These are phyloP conservation scores for Polypedilum vanderplanki DNA, from an alignment of 1,140 invertebrate genomes.

Conservation along the genomic window DNA sequence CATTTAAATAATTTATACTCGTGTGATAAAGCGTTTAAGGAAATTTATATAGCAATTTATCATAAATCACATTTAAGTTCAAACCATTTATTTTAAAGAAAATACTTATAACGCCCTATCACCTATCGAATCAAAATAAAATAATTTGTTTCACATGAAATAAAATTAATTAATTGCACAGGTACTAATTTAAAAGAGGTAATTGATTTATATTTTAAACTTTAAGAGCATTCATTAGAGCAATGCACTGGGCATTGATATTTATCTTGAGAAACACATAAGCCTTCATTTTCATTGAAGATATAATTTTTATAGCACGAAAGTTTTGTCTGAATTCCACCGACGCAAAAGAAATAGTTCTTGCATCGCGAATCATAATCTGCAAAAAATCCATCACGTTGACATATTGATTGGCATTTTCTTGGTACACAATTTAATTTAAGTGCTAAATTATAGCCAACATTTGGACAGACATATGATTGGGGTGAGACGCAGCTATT, in stretches of 20 bases:
- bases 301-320: conserved; percentile 36
- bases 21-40: no score
- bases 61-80: no score
- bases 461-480: conserved; percentile 42
- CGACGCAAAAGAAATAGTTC: conserved; percentile 51
- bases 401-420: conserved; percentile 36
- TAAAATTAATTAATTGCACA: no score
- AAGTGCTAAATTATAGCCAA: conserved; percentile 38
- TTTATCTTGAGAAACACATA: conserved; percentile 20
- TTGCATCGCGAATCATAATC: conserved; percentile 48
- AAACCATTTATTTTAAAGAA: no score
- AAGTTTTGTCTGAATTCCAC: conserved; percentile 43
- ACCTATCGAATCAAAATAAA: not conserved
- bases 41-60: no score
- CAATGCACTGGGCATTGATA: conserved; percentile 12
- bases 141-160: no score
- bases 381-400: conserved; percentile 49
- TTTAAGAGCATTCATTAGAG: conserved; percentile 16
- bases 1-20: no score
- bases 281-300: conserved; percentile 25
- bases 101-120: not conserved
- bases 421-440: conserved; percentile 33
- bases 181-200: no score
- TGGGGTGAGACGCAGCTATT: conserved; percentile 45
- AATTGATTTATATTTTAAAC: no score